Base-by-base conservation (phyloP, 1,140 invertebrate genomes). In the Mercenaria mercenaria region DNA sequence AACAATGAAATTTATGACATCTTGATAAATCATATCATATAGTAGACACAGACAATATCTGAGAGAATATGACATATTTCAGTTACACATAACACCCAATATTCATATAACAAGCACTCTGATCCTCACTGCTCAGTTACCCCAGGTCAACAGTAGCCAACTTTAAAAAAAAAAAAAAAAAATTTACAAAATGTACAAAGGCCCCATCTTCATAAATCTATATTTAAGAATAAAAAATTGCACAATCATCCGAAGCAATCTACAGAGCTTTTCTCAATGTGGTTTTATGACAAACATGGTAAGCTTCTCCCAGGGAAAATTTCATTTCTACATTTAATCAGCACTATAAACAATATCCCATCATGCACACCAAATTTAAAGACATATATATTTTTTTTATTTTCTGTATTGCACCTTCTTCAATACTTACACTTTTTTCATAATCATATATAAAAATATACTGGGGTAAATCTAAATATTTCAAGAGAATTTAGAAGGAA, bases 1-100 rank as follows among this genome's bases (percentile, higher is more conserved):
- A 79, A 79, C 74, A 77, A 77, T 77, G 74, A 79, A 50, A 79
- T 52, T 59, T 37, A 56, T 20, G 47, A 52, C 43, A 56, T 52
- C n/a, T 23, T 50, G 47, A 79, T 79, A 50, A 79, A 23, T 37
- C 47, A 79, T 79, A 23, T 37, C 47, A 59, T 79, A 50, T n/a
- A 34, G 76, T 76, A 18, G 29, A 72, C 34, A 79, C 47, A 79
- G 47, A 79, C 76, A 79, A 56, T 79, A 79, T 29, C 13, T 76
- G 72, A 76, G 41, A 43, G 41, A 76, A 76, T 26, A 76, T 43
- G 10, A 76, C 26, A 41, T 34, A 76, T n/a, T 47, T 23, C 26
- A 39, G 39, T 29, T 76, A 76, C 43, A 76, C 43, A 50, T 4
- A 10, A 76, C n/a, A 6, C n/a, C 50, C 13, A 37, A 76, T 29